These are phyloP conservation scores for Clamator glandarius DNA, from an alignment of 2,797 vertebrate genomes.

Conservation along the genomic window DNA sequence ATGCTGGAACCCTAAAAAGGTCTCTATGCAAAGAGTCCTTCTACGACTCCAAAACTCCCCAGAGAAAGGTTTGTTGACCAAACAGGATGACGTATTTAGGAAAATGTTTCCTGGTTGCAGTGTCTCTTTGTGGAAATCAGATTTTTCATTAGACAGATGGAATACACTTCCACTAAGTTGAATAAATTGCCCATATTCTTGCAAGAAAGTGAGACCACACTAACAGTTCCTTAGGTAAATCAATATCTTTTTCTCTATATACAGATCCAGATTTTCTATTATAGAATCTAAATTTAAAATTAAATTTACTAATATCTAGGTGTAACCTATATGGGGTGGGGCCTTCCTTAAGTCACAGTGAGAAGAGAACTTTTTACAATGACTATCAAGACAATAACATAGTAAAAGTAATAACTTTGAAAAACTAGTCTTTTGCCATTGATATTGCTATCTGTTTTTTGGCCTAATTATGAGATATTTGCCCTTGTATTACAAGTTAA, in stretches of 20 bases:
- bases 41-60: not conserved
- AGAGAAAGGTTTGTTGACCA: constrained; percentile 18
- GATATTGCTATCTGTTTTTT: not conserved
- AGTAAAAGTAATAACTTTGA: not conserved
- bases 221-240: constrained; percentile 30
- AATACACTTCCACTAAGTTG: constrained; percentile 51
- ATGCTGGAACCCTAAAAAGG: not conserved
- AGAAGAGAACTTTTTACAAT: not conserved
- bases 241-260: not conserved
- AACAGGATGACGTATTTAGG: constrained; percentile 17
- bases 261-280: not conserved
- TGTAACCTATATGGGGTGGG: not conserved
- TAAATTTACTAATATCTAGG: not conserved
- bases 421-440: not conserved
- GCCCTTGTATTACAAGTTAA: not conserved
- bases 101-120: constrained; percentile 38
- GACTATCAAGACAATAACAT: not conserved
- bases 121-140: constrained; percentile 47
- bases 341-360: not conserved
- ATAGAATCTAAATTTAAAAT: not conserved
- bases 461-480: not conserved
- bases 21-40: not conserved
- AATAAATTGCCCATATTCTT: constrained; percentile 51
- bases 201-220: constrained; percentile 36
- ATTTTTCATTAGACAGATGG: constrained; percentile 64